Conservation (phyloP, 1,140 invertebrate species). For the Brachionus koreanus region DNA sequence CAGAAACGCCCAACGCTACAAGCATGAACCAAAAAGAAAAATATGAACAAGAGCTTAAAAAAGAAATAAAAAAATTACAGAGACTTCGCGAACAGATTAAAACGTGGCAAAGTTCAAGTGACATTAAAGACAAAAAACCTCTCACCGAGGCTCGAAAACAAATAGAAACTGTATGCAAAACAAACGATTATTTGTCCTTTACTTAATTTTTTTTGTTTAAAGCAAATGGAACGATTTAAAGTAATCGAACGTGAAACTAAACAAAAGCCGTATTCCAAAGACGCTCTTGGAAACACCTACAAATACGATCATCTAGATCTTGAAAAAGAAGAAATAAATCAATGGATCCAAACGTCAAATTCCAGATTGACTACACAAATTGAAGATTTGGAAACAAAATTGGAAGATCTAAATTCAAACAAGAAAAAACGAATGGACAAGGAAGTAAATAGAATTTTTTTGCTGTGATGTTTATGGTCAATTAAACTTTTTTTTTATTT, state of each 20-base stretch:
- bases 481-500: neutral
- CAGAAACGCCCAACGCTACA: conserved; percentile 62
- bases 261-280: conserved; percentile 74
- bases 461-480: neutral
- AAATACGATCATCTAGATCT: conserved; percentile 97
- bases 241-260: conserved; percentile 98
- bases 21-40: conserved; percentile 99
- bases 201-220: conserved; percentile 34
- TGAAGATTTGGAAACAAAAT: conserved; percentile 94
- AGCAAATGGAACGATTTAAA: conserved; percentile 99
- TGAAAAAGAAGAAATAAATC: conserved; percentile 87
- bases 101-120: conserved; percentile 97
- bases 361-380: conserved; percentile 68
- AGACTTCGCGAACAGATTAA: conserved; percentile 99
- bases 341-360: conserved; percentile 74
- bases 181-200: neutral
- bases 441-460: conserved; percentile 63
- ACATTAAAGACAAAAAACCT: conserved; percentile 97
- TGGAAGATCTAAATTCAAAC: conserved; percentile 75
- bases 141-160: conserved; percentile 91
- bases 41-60: conserved; percentile 99
- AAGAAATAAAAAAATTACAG: conserved; percentile 98
- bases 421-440: conserved; percentile 97
- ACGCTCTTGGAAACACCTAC: conserved; percentile 86
- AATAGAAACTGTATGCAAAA: conserved; percentile 84